A percentile compares a stretch with the other conserved stretches of the same genome.
Evolutionary conservation across 2,888 invertebrate species (phyloP).

Genomic region (Eurytoma adleriae): DNA sequence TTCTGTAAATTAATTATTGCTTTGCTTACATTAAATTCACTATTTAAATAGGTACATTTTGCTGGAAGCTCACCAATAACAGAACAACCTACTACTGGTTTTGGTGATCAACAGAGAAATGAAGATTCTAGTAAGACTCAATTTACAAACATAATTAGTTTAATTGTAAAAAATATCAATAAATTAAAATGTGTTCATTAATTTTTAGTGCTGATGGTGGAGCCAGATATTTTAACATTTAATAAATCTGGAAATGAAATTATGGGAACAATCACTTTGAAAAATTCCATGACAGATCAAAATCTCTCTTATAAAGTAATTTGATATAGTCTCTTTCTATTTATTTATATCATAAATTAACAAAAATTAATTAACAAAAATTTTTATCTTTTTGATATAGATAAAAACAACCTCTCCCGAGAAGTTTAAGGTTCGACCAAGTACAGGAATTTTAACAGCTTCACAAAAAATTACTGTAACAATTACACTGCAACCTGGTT

Average conservation of each 20-base stretch:
- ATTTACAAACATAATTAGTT: neutral
- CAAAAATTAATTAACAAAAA: neutral
- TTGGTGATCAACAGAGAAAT: slow-evolving; percentile 66
- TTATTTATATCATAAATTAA: neutral
- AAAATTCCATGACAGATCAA: slow-evolving; percentile 80
- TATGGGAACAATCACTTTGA: slow-evolving; percentile 82
- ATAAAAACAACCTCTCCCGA: slow-evolving; percentile 97
- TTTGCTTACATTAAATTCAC: neutral
- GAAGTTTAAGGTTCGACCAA: slow-evolving; percentile 95
- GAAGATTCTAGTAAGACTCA: slow-evolving; percentile 66
- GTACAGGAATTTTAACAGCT: slow-evolving; percentile 85
- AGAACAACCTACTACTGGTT: slow-evolving; percentile 72
- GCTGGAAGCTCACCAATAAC: slow-evolving; percentile 79
- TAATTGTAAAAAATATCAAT: slow-evolving; percentile 27
- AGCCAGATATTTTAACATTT: slow-evolving; percentile 84
- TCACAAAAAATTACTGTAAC: slow-evolving; percentile 82
- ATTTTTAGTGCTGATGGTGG: slow-evolving; percentile 69
- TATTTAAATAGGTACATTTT: slow-evolving; percentile 80
- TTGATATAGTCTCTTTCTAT: slow-evolving; percentile 34
- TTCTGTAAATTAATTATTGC: neutral
- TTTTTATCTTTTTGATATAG: slow-evolving; percentile 75
- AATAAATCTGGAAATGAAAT: slow-evolving; percentile 83
- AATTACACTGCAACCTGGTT: slow-evolving; percentile 87
- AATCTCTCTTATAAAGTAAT: slow-evolving; percentile 82
- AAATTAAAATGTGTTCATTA: slow-evolving; percentile 40